These are phyloP conservation scores for Noctua janthina DNA, from an alignment of 2,888 invertebrate species.

Conservation along the genomic window DNA sequence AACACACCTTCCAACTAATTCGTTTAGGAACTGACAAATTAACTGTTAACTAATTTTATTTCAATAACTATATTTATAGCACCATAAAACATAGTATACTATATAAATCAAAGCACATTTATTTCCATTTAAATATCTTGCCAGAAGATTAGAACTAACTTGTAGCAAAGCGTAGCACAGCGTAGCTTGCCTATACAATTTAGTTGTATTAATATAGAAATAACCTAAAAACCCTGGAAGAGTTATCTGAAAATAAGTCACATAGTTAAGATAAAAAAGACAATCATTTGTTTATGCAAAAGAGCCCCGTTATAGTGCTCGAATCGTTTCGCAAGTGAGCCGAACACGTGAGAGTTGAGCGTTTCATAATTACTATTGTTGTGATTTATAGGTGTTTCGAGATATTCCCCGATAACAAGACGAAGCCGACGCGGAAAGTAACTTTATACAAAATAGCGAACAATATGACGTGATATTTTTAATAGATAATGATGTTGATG, in stretches of 20 bases:
- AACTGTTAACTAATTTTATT: constrained; percentile 14
- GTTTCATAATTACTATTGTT: constrained; percentile 85
- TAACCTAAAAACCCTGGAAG: background rate
- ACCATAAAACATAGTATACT: constrained; percentile 7
- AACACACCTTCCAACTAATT: constrained; percentile 14
- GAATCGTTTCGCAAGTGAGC: constrained; percentile 70
- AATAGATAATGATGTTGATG: constrained; percentile 90
- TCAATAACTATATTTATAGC: constrained; percentile 15
- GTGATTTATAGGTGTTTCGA: constrained; percentile 87
- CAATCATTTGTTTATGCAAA: constrained; percentile 67
- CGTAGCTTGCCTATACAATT: background rate
- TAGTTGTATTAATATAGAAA: background rate
- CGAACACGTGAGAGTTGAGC: constrained; percentile 68
- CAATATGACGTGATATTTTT: constrained; percentile 90
- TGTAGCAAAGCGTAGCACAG: constrained; percentile 8
- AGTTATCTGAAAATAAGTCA: background rate
- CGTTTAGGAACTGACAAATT: constrained; percentile 23
- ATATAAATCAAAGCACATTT: constrained; percentile 3
- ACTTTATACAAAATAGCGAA: constrained; percentile 89
- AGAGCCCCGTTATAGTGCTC: constrained; percentile 58
- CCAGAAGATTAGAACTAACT: background rate
- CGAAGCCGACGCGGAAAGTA: constrained; percentile 81
- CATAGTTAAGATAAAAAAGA: constrained; percentile 27
- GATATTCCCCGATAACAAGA: constrained; percentile 81
- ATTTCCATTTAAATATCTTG: constrained; percentile 10